Evolutionary conservation across 2,797 vertebrate species (phyloP).

Genomic region (Graptemys geographica): DNA sequence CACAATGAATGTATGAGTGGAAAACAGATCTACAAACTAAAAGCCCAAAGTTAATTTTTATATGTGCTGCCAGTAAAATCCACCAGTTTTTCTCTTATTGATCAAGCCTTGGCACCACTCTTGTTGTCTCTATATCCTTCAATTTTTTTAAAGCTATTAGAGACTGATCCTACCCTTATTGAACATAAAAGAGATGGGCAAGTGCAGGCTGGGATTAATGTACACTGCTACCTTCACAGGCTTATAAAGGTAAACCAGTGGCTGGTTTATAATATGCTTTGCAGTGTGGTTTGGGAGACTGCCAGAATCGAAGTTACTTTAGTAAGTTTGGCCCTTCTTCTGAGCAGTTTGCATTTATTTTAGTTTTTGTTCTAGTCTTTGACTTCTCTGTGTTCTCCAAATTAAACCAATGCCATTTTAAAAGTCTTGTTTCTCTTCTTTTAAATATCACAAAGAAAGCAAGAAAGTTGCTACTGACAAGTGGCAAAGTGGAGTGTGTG

Average conservation of each 20-base stretch:
- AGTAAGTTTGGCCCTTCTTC: neutral
- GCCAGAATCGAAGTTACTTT: neutral
- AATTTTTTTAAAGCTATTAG: neutral
- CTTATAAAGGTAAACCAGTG: neutral
- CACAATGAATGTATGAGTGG: neutral
- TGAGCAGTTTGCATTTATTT: neutral
- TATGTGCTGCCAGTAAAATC: neutral
- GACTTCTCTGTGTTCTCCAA: neutral
- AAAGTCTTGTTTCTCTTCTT: neutral
- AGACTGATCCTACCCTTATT: neutral
- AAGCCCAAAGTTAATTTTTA: neutral
- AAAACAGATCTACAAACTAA: neutral
- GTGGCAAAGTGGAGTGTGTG: neutral
- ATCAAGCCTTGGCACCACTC: neutral
- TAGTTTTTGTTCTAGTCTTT: neutral
- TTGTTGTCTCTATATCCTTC: neutral
- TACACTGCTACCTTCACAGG: neutral
- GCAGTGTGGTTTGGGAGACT: neutral
- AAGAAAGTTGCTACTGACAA: neutral
- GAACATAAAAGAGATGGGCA: neutral
- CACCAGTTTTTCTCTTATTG: neutral
- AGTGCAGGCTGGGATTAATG: neutral
- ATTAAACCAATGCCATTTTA: neutral
- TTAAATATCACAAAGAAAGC: neutral
- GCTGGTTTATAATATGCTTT: neutral